Base-by-base conservation (phyloP, 2,888 invertebrate genomes). In the Monochamus alternatus region DNA sequence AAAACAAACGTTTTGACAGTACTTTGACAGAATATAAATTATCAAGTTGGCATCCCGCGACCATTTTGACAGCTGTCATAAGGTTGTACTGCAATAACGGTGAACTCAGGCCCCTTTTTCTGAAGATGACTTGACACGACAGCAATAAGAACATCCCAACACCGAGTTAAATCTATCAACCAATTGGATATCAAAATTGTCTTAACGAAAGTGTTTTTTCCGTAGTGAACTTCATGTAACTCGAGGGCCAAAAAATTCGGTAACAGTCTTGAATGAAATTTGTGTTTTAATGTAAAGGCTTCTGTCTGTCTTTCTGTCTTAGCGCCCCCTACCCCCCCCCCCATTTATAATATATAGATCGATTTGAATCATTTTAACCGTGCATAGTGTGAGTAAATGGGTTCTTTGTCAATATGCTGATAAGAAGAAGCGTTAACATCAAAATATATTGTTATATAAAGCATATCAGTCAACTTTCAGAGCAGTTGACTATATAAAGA, bases 151-250 rank as follows among this genome's bases (percentile, higher is more conserved):
- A 63, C 62, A 43, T 38, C 43, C 8, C 32, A 64, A 69, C 68
- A 60, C 44, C 51, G 70, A 51, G 14, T 12, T 14, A 47, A 30
- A 51, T 7, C 38, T 38, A 2, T 8, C 43, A 31, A 52, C 38
- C 31, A 51, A 58, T 58, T 47, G 65, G 58, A 43, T 30, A 31
- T 64, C 70, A 69, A 75, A 73, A 75, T 74, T 67, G 44, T 60
- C 52, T 78, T 81, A 79, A 75, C 73, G 77, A 80, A 78, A 78
- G 75, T 81, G 81, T 84, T 85, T 76, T 85, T 83, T 86, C 83
- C 84, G 80, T 86, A 89, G 89, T 89, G 88, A 89, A 89, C 88
- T 88, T 89, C 88, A 88, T 89, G 88, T 89, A 89, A 88, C 86
- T 85, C 84, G 84, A 82, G 85, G 84, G 82, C 84, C 83, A 81